These are phyloP conservation scores for Synchiropus splendidus DNA, from an alignment of 2,113 vertebrate genomes.

Conservation along the genomic window DNA sequence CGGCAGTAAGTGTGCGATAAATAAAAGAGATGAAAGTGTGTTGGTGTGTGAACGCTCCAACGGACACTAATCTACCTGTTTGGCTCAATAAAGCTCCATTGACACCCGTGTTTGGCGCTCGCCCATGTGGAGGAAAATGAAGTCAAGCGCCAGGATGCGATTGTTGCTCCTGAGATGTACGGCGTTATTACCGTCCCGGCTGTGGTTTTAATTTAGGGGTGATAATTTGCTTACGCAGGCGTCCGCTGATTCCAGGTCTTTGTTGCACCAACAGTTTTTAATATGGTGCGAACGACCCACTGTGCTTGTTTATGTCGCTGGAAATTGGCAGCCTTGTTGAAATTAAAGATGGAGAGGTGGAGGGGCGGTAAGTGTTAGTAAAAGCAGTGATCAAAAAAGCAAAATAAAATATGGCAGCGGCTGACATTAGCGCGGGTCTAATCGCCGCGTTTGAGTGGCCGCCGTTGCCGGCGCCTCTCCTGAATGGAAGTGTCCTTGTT, in stretches of 20 bases:
- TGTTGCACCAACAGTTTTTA: slow-evolving; percentile 91
- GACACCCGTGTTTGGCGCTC: no score
- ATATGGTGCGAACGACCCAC: slow-evolving; percentile 94
- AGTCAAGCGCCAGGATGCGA: slow-evolving; percentile 50
- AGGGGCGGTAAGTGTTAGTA: slow-evolving; percentile 41
- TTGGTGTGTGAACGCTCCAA: no score
- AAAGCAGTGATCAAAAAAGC: slow-evolving; percentile 37
- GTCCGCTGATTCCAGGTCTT: slow-evolving; percentile 86
- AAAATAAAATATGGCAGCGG: slow-evolving; percentile 66
- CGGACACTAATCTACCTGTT: no score
- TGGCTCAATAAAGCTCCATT: no score
- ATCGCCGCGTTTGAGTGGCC: slow-evolving; percentile 76
- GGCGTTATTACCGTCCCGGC: slow-evolving; percentile 57
- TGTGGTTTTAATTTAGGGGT: slow-evolving; percentile 90
- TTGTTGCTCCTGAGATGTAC: slow-evolving; percentile 50
- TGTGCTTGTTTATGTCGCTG: slow-evolving; percentile 88
- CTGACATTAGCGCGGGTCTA: slow-evolving; percentile 83
- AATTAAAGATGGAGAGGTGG: slow-evolving; percentile 67
- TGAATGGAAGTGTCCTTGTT: slow-evolving; percentile 73
- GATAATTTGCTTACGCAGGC: slow-evolving; percentile 93
- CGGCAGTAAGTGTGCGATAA: no score
- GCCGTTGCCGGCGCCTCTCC: slow-evolving; percentile 68
- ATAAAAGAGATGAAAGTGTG: no score
- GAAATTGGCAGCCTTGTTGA: slow-evolving; percentile 74
- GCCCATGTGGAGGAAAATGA: slow-evolving; percentile 34